Evolutionary conservation across 1,140 invertebrate genomes (phyloP).

Genomic region (Drosophila orosa): DNA sequence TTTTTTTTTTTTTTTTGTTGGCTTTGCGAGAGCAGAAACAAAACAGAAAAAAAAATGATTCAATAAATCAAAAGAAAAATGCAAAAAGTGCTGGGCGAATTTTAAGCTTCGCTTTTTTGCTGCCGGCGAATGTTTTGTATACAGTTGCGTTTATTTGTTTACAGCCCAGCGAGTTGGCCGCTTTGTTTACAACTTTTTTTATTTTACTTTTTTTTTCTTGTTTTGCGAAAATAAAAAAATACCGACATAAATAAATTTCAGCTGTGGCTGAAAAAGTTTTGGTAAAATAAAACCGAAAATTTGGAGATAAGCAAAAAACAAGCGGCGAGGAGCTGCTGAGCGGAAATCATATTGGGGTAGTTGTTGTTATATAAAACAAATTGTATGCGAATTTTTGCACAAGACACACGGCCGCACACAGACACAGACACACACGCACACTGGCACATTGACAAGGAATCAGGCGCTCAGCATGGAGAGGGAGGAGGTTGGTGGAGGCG

Average conservation of each 20-base stretch:
- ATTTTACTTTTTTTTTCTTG: slow-evolving; percentile 39
- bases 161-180: slow-evolving; percentile 38
- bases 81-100: slow-evolving; percentile 46
- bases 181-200: slow-evolving; percentile 63
- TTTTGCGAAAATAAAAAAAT: slow-evolving; percentile 27
- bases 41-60: slow-evolving; percentile 37
- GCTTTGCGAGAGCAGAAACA: slow-evolving; percentile 10
- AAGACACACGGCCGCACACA: slow-evolving; percentile 18
- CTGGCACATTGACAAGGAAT: slow-evolving; percentile 18
- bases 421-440: slow-evolving; percentile 15
- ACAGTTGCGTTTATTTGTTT: slow-evolving; percentile 55
- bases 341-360: slow-evolving; percentile 75
- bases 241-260: slow-evolving; percentile 36
- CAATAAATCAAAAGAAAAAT: slow-evolving; percentile 57
- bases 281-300: slow-evolving; percentile 47
- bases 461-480: slow-evolving; percentile 42
- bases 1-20: slow-evolving; percentile 41
- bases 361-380: slow-evolving; percentile 76
- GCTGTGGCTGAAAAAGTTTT: slow-evolving; percentile 32
- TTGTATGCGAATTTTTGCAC: slow-evolving; percentile 46
- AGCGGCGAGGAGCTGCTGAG: slow-evolving; percentile 50
- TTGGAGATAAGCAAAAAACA: slow-evolving; percentile 68
- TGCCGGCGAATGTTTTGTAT: slow-evolving; percentile 50
- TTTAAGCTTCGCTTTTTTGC: slow-evolving; percentile 37
- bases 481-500: slow-evolving; percentile 3